phyloP scores from a whole-genome alignment of 2,113 vertebrate species.

The Ptyas mucosa region DNA sequence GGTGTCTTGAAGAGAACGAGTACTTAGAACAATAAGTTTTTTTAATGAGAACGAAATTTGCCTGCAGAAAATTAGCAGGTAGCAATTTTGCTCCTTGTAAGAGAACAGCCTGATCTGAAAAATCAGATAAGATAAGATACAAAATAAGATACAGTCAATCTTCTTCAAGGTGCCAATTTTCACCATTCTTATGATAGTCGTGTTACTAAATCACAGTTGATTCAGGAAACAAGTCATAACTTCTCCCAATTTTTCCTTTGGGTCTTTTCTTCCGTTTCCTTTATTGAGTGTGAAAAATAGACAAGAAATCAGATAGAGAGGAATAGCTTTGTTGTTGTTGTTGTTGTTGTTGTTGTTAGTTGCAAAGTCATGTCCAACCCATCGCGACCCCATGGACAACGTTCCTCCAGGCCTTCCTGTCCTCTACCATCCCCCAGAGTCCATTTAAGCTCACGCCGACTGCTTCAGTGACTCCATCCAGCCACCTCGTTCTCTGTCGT shows the following conservation, averaged over 20 bases:
- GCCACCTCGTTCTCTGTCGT: no score
- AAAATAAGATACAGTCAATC: background rate
- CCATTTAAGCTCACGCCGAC: no score
- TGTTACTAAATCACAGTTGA: background rate
- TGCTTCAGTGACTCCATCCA: no score
- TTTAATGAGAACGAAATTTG: background rate
- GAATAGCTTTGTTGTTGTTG: no score
- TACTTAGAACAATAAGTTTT: background rate
- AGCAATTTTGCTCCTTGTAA: accelerated
- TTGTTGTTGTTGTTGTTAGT: no score
- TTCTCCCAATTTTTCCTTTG: background rate
- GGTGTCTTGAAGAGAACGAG: background rate
- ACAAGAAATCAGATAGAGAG: background rate
- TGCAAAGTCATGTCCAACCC: no score
- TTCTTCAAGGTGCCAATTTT: background rate
- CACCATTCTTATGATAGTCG: background rate
- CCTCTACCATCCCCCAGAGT: no score
- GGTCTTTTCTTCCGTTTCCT: background rate
- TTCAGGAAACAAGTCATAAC: background rate
- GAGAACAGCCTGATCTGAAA: conserved; percentile 23
- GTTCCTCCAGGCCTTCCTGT: no score
- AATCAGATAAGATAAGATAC: no score
- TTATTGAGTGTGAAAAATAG: background rate
- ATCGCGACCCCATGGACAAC: no score
- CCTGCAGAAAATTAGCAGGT: background rate